These are phyloP conservation scores for Arctia plantaginis DNA, from an alignment of 2,888 invertebrate species.

Conservation along the genomic window DNA sequence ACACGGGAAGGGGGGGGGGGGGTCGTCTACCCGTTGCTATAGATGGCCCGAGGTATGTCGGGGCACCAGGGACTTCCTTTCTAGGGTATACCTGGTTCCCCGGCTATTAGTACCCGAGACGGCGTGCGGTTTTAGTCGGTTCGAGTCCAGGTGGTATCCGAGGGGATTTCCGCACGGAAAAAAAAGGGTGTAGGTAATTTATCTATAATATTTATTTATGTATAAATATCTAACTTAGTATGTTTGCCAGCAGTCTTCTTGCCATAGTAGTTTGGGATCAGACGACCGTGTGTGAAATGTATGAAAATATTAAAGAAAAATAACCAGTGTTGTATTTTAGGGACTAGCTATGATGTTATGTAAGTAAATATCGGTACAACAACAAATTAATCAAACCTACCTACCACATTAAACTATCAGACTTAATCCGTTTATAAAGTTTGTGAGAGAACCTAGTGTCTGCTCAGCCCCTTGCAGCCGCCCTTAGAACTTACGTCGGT, in stretches of 20 bases:
- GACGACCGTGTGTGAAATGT: not conserved
- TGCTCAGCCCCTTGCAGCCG: slow-evolving; percentile 18
- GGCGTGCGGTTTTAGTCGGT: no score
- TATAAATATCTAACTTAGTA: not conserved
- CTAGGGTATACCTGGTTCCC: no score
- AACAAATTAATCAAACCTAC: slow-evolving; percentile 11
- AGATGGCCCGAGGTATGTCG: no score
- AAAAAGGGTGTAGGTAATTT: no score
- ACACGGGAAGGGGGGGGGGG: no score
- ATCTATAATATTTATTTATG: no score
- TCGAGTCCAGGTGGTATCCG: no score
- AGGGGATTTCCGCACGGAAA: no score
- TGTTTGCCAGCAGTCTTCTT: not conserved
- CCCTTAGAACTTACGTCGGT: slow-evolving; percentile 12
- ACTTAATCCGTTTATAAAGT: slow-evolving; percentile 20
- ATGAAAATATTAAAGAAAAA: not conserved
- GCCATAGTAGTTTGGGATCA: not conserved
- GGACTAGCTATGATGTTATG: not conserved
- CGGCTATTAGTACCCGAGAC: no score
- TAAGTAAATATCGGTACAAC: not conserved
- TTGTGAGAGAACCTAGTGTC: not conserved
- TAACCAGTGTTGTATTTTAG: not conserved
- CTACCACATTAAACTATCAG: slow-evolving; percentile 15
- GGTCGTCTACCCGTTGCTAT: no score
- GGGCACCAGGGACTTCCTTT: no score